phyloP scores from a whole-genome alignment of 2,797 vertebrate species.

The Acanthopagrus latus region DNA sequence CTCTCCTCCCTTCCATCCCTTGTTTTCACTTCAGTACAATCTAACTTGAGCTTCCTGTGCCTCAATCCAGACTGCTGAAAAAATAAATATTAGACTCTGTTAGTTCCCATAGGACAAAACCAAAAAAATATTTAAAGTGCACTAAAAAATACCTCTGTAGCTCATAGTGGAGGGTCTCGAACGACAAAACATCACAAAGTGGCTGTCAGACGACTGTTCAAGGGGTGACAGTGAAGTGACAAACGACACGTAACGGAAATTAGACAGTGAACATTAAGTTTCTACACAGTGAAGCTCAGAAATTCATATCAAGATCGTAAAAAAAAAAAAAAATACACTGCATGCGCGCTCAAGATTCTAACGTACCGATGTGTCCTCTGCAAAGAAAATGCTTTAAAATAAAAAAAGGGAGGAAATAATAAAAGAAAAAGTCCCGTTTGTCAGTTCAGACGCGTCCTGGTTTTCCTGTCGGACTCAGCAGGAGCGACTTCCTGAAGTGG shows the following conservation, averaged over 20 bases:
- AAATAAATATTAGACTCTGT: slow-evolving; percentile 16
- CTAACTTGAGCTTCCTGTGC: neutral
- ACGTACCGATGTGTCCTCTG: slow-evolving; percentile 6
- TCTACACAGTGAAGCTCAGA: slow-evolving; percentile 38
- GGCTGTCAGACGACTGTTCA: neutral
- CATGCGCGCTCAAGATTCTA: slow-evolving; percentile 36
- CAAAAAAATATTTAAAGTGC: slow-evolving; percentile 66
- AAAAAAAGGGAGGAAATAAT: neutral
- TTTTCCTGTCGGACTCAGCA: slow-evolving; percentile 8
- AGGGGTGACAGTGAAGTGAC: slow-evolving; percentile 7
- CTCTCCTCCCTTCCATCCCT: neutral
- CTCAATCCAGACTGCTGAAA: slow-evolving; percentile 8
- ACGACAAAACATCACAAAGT: slow-evolving; percentile 7
- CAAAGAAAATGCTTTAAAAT: neutral
- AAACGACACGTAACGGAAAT: slow-evolving; percentile 2
- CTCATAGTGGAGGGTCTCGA: slow-evolving; percentile 8
- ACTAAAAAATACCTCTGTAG: slow-evolving; percentile 20
- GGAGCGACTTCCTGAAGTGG: slow-evolving; percentile 48
- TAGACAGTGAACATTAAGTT: neutral
- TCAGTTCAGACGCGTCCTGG: slow-evolving; percentile 2
- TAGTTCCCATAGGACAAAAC: slow-evolving; percentile 23
- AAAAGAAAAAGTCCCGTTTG: neutral
- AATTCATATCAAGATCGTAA: slow-evolving; percentile 7
- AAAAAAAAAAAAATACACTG: slow-evolving; percentile 31
- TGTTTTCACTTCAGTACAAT: slow-evolving; percentile 4